Percentiles rank a stretch among this genome's conserved stretches.
These are phyloP conservation scores for Leucophenga montana DNA, from an alignment of 2,888 invertebrate genomes.

Conservation along the genomic window DNA sequence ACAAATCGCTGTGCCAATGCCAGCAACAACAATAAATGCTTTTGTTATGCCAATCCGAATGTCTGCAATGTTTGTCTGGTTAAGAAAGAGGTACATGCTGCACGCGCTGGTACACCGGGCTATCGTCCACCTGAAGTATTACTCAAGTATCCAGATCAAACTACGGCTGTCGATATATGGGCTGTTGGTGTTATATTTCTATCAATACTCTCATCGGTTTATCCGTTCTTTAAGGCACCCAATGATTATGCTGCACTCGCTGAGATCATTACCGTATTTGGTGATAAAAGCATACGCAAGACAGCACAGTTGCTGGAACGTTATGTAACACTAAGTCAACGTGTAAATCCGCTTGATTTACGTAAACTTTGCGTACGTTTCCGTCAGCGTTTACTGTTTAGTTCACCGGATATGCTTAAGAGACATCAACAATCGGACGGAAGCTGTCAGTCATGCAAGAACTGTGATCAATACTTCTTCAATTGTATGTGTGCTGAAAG, in stretches of 20 bases:
- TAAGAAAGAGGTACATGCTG: slow-evolving; percentile 80
- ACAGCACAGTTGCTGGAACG: slow-evolving; percentile 80
- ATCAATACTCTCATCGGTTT: slow-evolving; percentile 83
- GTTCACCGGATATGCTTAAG: slow-evolving; percentile 60
- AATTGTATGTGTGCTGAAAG: slow-evolving; percentile 72
- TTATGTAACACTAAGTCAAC: slow-evolving; percentile 75
- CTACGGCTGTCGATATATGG: slow-evolving; percentile 91
- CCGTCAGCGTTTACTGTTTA: slow-evolving; percentile 69
- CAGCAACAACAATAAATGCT: slow-evolving; percentile 74
- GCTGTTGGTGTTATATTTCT: slow-evolving; percentile 89
- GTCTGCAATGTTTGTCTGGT: slow-evolving; percentile 81
- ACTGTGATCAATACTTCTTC: slow-evolving; percentile 71
- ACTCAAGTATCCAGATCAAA: slow-evolving; percentile 85
- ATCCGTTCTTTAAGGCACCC: slow-evolving; percentile 88
- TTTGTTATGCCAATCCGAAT: slow-evolving; percentile 80
- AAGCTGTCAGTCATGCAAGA: slow-evolving; percentile 66
- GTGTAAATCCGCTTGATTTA: slow-evolving; percentile 74
- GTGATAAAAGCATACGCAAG: slow-evolving; percentile 79
- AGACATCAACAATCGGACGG: slow-evolving; percentile 63
- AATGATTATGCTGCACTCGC: slow-evolving; percentile 86
- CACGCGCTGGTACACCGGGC: slow-evolving; percentile 91
- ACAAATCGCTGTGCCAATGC: slow-evolving; percentile 58
- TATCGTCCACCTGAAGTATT: slow-evolving; percentile 91
- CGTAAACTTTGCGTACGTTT: slow-evolving; percentile 73
- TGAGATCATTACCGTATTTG: slow-evolving; percentile 87